Evolutionary conservation across 2,888 invertebrate species (phyloP).

Genomic region (Mantis religiosa): DNA sequence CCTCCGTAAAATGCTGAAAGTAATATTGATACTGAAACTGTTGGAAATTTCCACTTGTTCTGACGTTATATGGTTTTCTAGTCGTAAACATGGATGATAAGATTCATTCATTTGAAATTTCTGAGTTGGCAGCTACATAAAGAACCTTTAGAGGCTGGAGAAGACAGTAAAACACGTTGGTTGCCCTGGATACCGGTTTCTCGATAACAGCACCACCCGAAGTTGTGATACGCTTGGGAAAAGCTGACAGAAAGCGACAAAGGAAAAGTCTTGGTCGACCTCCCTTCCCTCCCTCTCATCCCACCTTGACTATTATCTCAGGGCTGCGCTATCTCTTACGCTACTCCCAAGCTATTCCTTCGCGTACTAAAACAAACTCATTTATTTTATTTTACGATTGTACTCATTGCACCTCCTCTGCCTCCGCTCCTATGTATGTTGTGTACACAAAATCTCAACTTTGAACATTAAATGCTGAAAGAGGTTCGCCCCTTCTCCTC

Average conservation of each 20-base stretch:
- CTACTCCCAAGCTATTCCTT: conserved; percentile 13
- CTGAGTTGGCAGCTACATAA: neutral
- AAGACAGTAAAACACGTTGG: neutral
- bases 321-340: conserved; percentile 10
- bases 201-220: neutral
- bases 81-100: neutral
- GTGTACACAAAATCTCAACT: conserved; percentile 31
- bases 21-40: too few species aligned
- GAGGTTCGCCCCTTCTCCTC: neutral
- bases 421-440: conserved; percentile 19
- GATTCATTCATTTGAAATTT: neutral
- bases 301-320: neutral
- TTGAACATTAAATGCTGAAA: conserved; percentile 30
- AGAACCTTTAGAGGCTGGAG: neutral
- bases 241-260: neutral
- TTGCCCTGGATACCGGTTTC: neutral
- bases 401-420: conserved; percentile 25
- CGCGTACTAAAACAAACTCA: conserved; percentile 25
- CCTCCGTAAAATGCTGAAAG: too few species aligned
- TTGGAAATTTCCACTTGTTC: too few species aligned
- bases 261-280: neutral
- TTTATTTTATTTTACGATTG: conserved; percentile 31
- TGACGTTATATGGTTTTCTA: neutral
- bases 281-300: neutral
- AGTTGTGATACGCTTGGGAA: neutral